Base-by-base conservation (phyloP, 2,888 invertebrate species). In the Drosophila hamatofila region DNA sequence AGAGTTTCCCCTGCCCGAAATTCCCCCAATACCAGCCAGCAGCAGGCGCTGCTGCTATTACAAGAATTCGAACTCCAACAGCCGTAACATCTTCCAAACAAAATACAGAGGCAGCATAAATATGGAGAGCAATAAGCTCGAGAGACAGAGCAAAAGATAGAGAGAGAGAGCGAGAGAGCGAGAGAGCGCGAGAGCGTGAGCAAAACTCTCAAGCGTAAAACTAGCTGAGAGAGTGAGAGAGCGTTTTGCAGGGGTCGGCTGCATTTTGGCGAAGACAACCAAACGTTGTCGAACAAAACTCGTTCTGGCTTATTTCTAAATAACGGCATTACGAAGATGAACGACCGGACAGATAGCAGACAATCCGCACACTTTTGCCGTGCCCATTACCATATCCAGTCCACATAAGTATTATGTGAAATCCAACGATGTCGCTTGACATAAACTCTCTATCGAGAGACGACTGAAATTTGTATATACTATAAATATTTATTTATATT, bases 241-340 rank as follows among this genome's bases (percentile, higher is more conserved):
- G 64, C 46, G 46, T 68, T 74, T 78, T 69, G 60, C 84, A 80
- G 75, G 72, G 46, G 62, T 80, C 80, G 72, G 61, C 80, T 80
- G 80, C 68, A 78, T 71, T 89, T 86, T 86, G 83, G 89, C 83
- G 76, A 89, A 85, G 67, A 59, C 89, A 87, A 89, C 57, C 66
- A 41, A 68, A 27, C 82, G 48, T 37, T 39, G 30, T 23, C 44
- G 59, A 65, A 65, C 62, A 65, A 78, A 83, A 91, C 90, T 72
- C 80, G 90, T 91, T 90, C 89, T 78, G 78, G 60, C 85, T 76
- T 79, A 65, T 83, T 80, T 83, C 87, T 79, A 88, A 89, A 86
- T 90, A 90, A 90, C 90, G 90, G 91, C 90, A 91, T 86, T 80
- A 72, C 81, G 90, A 89, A 86, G 85, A 89, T 89, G 90, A 86